Conservation (phyloP, 2,113 vertebrate genomes). For the Malaclemys terrapin region DNA sequence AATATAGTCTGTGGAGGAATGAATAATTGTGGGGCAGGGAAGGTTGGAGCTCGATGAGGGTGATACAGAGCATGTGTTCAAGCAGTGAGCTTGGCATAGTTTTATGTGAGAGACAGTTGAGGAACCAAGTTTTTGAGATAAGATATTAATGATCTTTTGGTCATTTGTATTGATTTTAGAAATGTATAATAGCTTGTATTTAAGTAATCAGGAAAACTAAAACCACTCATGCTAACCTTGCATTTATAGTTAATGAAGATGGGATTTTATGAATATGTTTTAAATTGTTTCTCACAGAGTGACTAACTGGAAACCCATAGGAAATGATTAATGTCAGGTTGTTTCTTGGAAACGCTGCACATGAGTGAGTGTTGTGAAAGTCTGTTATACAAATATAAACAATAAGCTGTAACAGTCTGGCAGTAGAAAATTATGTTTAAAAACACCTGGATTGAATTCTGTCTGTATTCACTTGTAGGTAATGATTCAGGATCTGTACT, state of each 20-base stretch:
- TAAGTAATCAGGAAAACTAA: not conserved
- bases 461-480: constrained; percentile 41
- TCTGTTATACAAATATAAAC: not conserved
- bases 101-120: not conserved
- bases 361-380: not conserved
- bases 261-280: not conserved
- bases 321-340: not conserved
- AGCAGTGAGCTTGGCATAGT: not conserved
- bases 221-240: not conserved
- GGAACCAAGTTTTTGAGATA: not conserved
- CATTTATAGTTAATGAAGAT: constrained; percentile 1
- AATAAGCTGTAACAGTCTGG: not conserved
- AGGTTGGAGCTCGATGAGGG: not conserved
- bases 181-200: not conserved
- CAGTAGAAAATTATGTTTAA: not conserved
- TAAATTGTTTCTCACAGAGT: not conserved
- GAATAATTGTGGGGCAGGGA: not conserved
- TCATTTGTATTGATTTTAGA: not conserved
- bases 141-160: not conserved
- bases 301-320: not conserved
- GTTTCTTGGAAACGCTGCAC: not conserved
- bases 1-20: not conserved
- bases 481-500: constrained; percentile 16
- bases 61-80: not conserved
- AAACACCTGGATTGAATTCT: constrained; percentile 6